These are phyloP conservation scores for Megalopta genalis DNA, from an alignment of 1,140 invertebrate genomes.

Conservation along the genomic window DNA sequence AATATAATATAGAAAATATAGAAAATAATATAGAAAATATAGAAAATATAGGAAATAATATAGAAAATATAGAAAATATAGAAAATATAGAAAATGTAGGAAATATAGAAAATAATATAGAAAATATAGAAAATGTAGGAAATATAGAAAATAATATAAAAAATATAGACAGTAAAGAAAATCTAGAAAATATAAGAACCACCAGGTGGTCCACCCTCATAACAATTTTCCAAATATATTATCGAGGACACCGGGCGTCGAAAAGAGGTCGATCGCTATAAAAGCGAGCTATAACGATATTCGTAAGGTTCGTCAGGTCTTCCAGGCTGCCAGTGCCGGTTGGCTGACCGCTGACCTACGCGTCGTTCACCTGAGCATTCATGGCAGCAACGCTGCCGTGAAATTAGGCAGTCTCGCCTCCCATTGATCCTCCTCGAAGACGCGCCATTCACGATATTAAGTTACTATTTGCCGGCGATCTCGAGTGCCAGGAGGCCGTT, in stretches of 20 bases:
- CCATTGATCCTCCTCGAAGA: slow-evolving; percentile 33
- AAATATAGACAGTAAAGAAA: too few relatives aligned
- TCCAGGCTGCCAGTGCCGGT: slow-evolving; percentile 2
- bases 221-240: not conserved
- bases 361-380: slow-evolving; percentile 45
- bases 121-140: too few relatives aligned
- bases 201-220: too few relatives aligned
- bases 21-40: too few relatives aligned
- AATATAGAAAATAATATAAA: too few relatives aligned
- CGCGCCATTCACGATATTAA: slow-evolving; percentile 42
- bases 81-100: too few relatives aligned
- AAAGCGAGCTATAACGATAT: not conserved
- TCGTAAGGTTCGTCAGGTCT: not conserved
- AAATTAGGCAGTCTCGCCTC: slow-evolving; percentile 49
- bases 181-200: too few relatives aligned
- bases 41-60: too few relatives aligned
- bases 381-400: slow-evolving; percentile 55
- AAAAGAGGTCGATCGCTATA: not conserved
- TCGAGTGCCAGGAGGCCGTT: slow-evolving; percentile 22
- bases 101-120: too few relatives aligned
- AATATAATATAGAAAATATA: too few relatives aligned
- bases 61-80: too few relatives aligned
- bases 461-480: slow-evolving; percentile 55
- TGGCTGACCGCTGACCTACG: slow-evolving; percentile 44
- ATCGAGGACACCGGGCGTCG: not conserved